Evolutionary conservation across 2,888 invertebrate species (phyloP).

Genomic region (Apodemia duryi): DNA sequence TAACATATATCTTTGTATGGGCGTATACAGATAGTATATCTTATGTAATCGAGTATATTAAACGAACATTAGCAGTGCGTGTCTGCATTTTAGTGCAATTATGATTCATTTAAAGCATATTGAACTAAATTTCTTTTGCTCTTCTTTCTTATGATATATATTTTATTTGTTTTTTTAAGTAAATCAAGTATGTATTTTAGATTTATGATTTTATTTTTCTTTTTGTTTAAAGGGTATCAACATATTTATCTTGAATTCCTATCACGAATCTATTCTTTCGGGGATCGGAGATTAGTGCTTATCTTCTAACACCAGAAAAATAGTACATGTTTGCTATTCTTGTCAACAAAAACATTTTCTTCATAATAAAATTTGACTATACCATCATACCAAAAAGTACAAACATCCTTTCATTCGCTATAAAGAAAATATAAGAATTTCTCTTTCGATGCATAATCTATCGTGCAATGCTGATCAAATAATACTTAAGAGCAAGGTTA

Average conservation of each 20-base stretch:
- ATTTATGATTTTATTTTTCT: conserved; percentile 14
- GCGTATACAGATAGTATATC: conserved; percentile 47
- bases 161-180: conserved; percentile 5
- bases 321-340: too few species aligned
- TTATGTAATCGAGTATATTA: conserved; percentile 44
- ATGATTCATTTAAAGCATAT: conserved; percentile 71
- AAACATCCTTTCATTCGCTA: too few species aligned
- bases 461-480: too few species aligned
- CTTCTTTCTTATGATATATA: conserved; percentile 27
- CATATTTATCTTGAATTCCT: neutral
- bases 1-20: conserved; percentile 69
- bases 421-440: too few species aligned
- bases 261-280: neutral
- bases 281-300: neutral
- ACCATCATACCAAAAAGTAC: too few species aligned
- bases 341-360: too few species aligned
- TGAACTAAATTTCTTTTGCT: conserved; percentile 53
- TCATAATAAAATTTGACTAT: too few species aligned
- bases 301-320: too few species aligned
- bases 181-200: neutral
- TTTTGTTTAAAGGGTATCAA: neutral
- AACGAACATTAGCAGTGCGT: conserved; percentile 74
- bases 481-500: too few species aligned
- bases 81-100: conserved; percentile 80
- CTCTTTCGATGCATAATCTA: too few species aligned